Base-by-base conservation (phyloP, 2,113 vertebrate species). In the Triplophysa tibetana region DNA sequence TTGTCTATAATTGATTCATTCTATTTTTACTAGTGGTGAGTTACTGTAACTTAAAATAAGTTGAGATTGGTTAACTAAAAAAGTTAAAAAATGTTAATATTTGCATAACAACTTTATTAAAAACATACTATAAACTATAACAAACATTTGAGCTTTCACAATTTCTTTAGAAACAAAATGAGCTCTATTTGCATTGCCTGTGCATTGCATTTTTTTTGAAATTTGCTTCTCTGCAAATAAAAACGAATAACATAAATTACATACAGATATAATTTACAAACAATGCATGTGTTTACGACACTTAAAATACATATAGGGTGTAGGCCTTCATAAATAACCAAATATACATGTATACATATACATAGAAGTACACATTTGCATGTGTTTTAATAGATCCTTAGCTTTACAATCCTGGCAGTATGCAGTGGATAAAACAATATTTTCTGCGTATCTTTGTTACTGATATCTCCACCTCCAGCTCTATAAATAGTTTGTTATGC, bases 391-490 rank as follows among this genome's bases (percentile, higher is more conserved):
- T 75, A 19, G 14, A 64, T 72, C 4, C 33, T 33, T 33, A 33
- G 33, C 6, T 6, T 33, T 33, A 7, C 4, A 5, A 5, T 33
- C 33, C 33, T 33, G 2, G 52, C 38, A 21, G 13, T 29, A 66
- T 67, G 29, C 73, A 66, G 66, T 61, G 33, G 38, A 61, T 41
- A 8, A 24, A 2, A 3, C 3, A 19, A 14, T 38, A 29, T 43
- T 77, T 66, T 17, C n/a, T n/a, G 1, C 0, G 0, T 4, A 7
- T 54, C 1, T 50, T 24, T 29, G 5, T 66, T 19, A 8, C 63
- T 17, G 21, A 45, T 58, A 26, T 74, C 23, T 65, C n/a, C 56
- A 24, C 43, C 50, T 74, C n/a, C 56, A 41, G 56, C 50, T 74
- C 54, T 11, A 76, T 38, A 41, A 38, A 52, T 75, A 14, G 26